Base-by-base conservation (phyloP, 2,888 invertebrate species). In the Tenthredo distinguenda region DNA sequence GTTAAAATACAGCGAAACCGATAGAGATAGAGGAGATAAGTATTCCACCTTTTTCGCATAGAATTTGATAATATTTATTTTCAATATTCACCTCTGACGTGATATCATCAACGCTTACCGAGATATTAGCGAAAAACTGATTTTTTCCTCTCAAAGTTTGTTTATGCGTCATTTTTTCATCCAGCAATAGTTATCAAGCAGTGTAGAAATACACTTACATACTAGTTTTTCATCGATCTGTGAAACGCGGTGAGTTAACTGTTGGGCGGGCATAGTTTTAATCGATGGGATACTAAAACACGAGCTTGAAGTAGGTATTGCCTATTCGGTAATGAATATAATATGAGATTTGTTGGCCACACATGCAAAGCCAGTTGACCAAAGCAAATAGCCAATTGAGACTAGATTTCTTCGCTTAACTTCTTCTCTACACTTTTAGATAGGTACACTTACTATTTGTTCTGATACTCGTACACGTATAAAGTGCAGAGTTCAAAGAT, bases 311-410 rank as follows among this genome's bases (percentile, higher is more conserved):
- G 12, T 68, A 68, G 34, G 10, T 68, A 34, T 68, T 34, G 34
- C 68, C 34, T 26, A 68, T 21, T 62, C 5, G 68, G 18, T 10
- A 68, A 68, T 68, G 68, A 68, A 68, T 68, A 68, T 68, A 68
- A 68, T 68, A 68, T 68, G 34, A 68, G 68, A 68, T 34, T 26
- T 68, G 62, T 26, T 10, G 6, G 34, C 18, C 68, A 18, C 34
- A 34, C 68, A 34, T 68, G 34, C 68, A 7, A 68, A 18, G 34
- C 68, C 7, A 18, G 4, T 68, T 68, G 21, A 62, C 5, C 10
- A 12, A 62, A 34, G 26, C 26, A 26, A 26, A 21, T 12, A 65
- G 62, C 62, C 18, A 34, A 68, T 68, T 68, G 68, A 68, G 68
- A 34, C 6, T 7, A 18, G 34, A 68, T 68, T 68, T 68, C 1